Evolutionary conservation across 1,140 invertebrate genomes (phyloP), one percentile per base, ranked within the genome.

Genomic region (Drosophila serrata): DNA sequence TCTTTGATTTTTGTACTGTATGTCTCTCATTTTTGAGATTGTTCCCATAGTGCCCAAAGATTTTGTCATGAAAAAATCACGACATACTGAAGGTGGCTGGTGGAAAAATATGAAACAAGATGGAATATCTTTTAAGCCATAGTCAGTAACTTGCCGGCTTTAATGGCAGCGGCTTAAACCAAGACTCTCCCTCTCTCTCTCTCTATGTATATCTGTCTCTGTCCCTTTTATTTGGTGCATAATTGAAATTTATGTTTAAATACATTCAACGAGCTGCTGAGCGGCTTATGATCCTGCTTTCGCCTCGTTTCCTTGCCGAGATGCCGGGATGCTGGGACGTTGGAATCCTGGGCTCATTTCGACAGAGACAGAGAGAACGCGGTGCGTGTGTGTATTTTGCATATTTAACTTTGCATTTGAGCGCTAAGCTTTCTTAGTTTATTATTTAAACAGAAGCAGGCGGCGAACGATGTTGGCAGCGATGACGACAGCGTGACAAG

Each of bases 161-260:
- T 81, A 81, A 81, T 81, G 72, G 73, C 79, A 81, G 24, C 60
- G 73, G 79, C 79, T 81, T 81, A 81, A 75, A 63, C 31, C 45
- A 22, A 15, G 15, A 12, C 3, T 31, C 27, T 27, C 12, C 8
- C n/a, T 29, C 8, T 42, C 33, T 31, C 17, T 40, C 33, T 42
- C 11, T 58, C 15, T 53, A 22, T 42, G 11, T 29, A 27, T 48
- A 48, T 43, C 8, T 57, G 27, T 49, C 46, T 61, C 51, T 27
- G 29, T 58, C 72, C 33, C 76, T 59, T 79, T 79, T 79, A 78
- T 79, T 78, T 79, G 51, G 79, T 77, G 79, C 79, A 82, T 82
- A 82, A 82, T 82, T 82, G 79, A 82, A 82, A 82, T 82, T 82
- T 82, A 82, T 82, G 73, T 69, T 78, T 82, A 82, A 82, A 82